Base-by-base conservation (phyloP, 2,797 vertebrate genomes). In the Ctenopoma kingsleyae region DNA sequence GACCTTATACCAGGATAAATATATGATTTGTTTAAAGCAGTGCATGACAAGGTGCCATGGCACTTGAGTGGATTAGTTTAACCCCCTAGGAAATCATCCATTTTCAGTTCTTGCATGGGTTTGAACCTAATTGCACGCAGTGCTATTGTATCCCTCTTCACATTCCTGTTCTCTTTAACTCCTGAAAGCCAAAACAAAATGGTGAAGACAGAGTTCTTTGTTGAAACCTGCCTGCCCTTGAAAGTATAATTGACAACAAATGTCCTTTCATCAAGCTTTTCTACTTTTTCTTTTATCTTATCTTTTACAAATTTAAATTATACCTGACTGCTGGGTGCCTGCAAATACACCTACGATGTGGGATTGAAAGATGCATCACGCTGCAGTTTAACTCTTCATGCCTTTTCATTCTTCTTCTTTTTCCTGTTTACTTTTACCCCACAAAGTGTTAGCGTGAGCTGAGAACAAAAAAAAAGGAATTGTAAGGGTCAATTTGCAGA, bases 11-110 rank as follows among this genome's bases (percentile, higher is more conserved):
- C 52, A 36, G 76, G 85, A 88, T 89, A 87, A 86, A 92, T 89
- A 89, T 89, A 90, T 81, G 83, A 89, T 88, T 89, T 91, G 84
- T 89, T 90, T 90, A 89, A 86, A 88, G 88, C 91, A 81, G 85
- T 82, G 83, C 83, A 73, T 86, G 87, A 90, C 86, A 90, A 89
- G 89, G 89, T 91, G 85, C 86, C 81, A 82, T 81, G 81, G 87
- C 76, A 74, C 85, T 90, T 90, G 85, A 91, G 85, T 90, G 90
- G 89, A 91, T 92, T 89, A 91, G 76, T 22, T 71, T 59, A 83
- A 73, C 78, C 90, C 85, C 64, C 80, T 81, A 88, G 90, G 90
- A 93, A 92, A 92, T 92, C 86, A 90, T 85, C 82, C 82, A 78
- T 87, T 90, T 90, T 87, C 89, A 86, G 87, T 80, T 77, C 84